Conservation (phyloP, 2,113 vertebrate species). For the Oreochromis niloticus region DNA sequence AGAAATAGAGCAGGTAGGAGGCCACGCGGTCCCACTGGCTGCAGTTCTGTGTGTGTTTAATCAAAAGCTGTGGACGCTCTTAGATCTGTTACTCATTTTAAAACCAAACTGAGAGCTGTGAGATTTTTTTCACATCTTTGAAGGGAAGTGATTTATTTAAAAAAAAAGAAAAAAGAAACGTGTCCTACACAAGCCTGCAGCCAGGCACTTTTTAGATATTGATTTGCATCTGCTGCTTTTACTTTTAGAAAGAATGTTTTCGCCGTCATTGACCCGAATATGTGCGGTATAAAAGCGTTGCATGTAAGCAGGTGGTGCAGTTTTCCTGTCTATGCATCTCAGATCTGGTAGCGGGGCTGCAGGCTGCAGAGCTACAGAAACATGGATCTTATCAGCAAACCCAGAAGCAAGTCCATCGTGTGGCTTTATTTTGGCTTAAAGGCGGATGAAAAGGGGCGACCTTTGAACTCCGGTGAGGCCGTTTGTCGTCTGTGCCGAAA, state of each 20-base stretch:
- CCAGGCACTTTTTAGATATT: background rate
- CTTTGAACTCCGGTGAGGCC: conserved; percentile 33
- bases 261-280: background rate
- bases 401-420: conserved; percentile 47
- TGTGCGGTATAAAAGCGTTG: background rate
- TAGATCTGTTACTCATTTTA: background rate
- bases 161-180: background rate
- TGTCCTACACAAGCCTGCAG: background rate
- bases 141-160: background rate
- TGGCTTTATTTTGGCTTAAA: conserved; percentile 64
- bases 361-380: background rate
- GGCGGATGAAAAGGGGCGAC: conserved; percentile 48
- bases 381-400: conserved; percentile 60
- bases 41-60: background rate
- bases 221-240: background rate
- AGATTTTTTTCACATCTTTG: background rate
- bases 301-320: background rate
- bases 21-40: background rate
- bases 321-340: background rate
- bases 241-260: background rate
- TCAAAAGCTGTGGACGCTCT: background rate
- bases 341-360: background rate
- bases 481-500: conserved; percentile 57
- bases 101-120: background rate
- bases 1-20: background rate